Evolutionary conservation across 2,888 invertebrate species (phyloP).

Genomic region (Conchocele bisecta): DNA sequence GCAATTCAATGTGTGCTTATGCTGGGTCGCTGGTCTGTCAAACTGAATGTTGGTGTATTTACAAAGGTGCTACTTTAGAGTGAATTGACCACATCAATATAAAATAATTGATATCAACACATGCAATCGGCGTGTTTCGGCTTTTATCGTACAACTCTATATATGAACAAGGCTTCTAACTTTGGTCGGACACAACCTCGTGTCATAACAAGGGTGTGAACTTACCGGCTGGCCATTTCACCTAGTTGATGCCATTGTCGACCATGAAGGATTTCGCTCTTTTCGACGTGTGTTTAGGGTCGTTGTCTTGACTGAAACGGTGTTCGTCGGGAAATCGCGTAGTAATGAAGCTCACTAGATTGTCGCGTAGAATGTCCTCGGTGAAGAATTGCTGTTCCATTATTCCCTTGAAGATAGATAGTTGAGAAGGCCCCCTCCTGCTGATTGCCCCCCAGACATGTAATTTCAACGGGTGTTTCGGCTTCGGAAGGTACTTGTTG

Average conservation of each 20-base stretch:
- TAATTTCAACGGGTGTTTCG: constrained; percentile 41
- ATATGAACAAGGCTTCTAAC: no score
- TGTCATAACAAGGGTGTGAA: no score
- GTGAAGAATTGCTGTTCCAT: constrained; percentile 31
- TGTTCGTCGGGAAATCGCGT: background rate
- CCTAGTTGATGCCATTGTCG: background rate
- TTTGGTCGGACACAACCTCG: no score
- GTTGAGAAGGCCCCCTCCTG: constrained; percentile 17
- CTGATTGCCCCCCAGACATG: constrained; percentile 48
- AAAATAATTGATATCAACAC: no score
- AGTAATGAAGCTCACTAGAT: constrained; percentile 15
- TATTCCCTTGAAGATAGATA: constrained; percentile 39
- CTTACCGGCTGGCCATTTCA: background rate
- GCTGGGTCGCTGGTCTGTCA: no score
- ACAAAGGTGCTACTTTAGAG: no score
- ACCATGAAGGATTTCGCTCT: background rate
- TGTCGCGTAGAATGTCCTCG: constrained; percentile 3
- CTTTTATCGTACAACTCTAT: no score
- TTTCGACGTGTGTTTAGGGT: background rate
- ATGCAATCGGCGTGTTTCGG: no score
- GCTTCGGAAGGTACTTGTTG: background rate
- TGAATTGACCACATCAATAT: no score
- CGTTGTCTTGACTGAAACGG: constrained; percentile 2
- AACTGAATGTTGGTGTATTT: no score
- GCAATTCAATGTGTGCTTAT: no score